Evolutionary conservation across 2,888 invertebrate species (phyloP), one percentile per base, ranked within the genome.

Genomic region (Nipponacmea schrenckii): DNA sequence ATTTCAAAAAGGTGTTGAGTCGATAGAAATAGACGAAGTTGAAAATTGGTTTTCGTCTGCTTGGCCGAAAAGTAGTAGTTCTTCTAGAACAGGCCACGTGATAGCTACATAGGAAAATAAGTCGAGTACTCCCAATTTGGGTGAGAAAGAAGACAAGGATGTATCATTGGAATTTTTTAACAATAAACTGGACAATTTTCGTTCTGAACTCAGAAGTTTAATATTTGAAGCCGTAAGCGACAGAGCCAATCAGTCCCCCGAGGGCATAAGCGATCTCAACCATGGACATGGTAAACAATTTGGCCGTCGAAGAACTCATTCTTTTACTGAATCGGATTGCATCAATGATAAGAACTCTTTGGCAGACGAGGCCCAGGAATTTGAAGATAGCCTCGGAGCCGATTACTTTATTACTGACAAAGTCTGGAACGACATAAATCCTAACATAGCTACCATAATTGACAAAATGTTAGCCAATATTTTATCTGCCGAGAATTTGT

Each of bases 1-100:
- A 48, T 48, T 48, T 48, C 48, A 48, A 48, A 48, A 48, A 48
- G 48, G 48, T 48, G 48, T 48, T 48, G 48, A 48, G n/a, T n/a
- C 48, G 48, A 48, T 48, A 17, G 48, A 17, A 48, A n/a, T 48
- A 15, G 48, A 15, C 48, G 48, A 48, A 17, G n/a, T n/a, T 48
- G 48, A 48, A 48, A 48, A 15, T 5, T 15, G 48, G 15, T 12
- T 48, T 15, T n/a, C 48, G 48, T 46, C 46, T 46, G 46, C 46
- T 46, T 17, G 46, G 17, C 46, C 17, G n/a, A n/a, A n/a, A n/a
- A n/a, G n/a, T n/a, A n/a, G n/a, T n/a, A n/a, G n/a, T n/a, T n/a
- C n/a, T n/a, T n/a, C n/a, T 46, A 46, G 46, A 12, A 12, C 12
- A 17, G 46, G 46, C 46, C 46, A 46, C 46, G 46, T 46, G 46